Conservation (phyloP, 2,113 vertebrate species). For the Cichladusa arquata region DNA sequence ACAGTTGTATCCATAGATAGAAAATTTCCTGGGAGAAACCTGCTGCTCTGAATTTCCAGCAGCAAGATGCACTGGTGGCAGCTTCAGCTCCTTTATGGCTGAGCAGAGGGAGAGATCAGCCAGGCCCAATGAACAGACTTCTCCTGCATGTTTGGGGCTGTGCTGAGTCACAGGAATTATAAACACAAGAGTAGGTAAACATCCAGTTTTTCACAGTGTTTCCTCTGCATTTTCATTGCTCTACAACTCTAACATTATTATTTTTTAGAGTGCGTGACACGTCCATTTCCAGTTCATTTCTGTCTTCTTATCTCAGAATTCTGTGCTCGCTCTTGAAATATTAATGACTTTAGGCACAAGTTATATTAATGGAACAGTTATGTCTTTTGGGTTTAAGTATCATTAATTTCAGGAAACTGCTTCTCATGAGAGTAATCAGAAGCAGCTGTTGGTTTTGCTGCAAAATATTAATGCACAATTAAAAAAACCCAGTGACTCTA, state of each 20-base stretch:
- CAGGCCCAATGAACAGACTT: not conserved
- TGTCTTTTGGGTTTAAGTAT: not conserved
- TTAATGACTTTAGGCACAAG: not conserved
- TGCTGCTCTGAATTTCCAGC: not conserved
- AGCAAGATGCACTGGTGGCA: not conserved
- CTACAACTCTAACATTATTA: not conserved
- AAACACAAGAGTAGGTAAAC: not conserved
- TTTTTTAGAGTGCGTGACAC: not conserved
- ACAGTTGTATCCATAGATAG: not conserved
- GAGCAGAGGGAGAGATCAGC: not conserved
- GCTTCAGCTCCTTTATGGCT: not conserved
- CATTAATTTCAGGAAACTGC: not conserved
- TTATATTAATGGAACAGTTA: not conserved
- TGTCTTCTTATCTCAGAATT: not conserved
- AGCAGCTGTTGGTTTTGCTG: not conserved
- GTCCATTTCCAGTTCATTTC: not conserved
- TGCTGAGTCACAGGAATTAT: not conserved
- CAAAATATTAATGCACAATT: not conserved
- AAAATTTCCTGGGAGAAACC: not conserved
- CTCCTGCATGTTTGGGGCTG: not conserved
- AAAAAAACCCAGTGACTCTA: not conserved
- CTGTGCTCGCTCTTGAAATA: not conserved
- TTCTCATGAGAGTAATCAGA: not conserved
- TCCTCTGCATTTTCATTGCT: not conserved
- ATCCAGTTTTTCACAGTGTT: not conserved